Evolutionary conservation across 2,888 invertebrate species (phyloP), one percentile per base, ranked within the genome.

Genomic region (Eueremaeus valkanovi): DNA sequence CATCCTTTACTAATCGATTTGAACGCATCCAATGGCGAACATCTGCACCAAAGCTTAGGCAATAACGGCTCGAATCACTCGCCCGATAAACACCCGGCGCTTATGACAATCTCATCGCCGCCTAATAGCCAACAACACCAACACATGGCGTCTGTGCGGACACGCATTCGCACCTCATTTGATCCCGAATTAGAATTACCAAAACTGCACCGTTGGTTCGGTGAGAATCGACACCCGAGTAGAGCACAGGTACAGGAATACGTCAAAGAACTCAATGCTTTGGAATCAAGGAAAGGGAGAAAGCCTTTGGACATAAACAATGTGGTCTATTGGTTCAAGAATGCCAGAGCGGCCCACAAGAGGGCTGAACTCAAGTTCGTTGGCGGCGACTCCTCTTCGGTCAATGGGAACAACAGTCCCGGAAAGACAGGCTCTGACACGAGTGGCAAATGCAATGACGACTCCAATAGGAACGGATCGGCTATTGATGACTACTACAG

Each of bases 121-220:
- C 24, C 51, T n/a, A 68, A 49, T 49, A 58, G 51, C 29, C 73
- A 75, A 21, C 49, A 55, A 36, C 58, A 58, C 13, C 55, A 73
- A n/a, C 33, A 73, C n/a, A 45, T 72, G 21, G 70, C 51, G 2
- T 58, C 40, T 49, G 76, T 76, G 8, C 73, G 77, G 33, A 82
- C 84, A 3, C 88, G 96, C 81, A 95, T 96, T 93, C 88, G 97
- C 79, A 96, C 96, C 24, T 95, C 95, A 82, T 97, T 97, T 82
- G 96, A 97, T 84, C 95, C 96, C 0, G 96, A 97, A 84, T 87
- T 95, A 81, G 98, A 99, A 85, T 85, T 99, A 78, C 97, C 98
- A 0, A 93, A 95, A 82, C 85, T 99, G 73, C 97, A 98, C 83
- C 88, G 92, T 80, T 98, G 98, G 97, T 99, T 98, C 86, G 88